Evolutionary conservation across 1,140 invertebrate species (phyloP).

Genomic region (Drosophila paulistorum): DNA sequence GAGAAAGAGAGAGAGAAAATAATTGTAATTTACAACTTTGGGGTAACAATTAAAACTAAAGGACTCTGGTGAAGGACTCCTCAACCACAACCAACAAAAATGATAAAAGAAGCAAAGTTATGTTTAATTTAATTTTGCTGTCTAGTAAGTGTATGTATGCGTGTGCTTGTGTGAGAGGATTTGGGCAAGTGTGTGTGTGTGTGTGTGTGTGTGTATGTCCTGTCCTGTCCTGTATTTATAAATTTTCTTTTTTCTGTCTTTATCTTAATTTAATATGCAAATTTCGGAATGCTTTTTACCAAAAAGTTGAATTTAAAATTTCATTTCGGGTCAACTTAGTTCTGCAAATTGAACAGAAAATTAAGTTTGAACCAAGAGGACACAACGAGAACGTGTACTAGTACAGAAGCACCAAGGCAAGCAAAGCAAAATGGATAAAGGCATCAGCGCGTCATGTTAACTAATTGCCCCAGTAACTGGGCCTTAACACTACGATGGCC

Average conservation of each 20-base stretch:
- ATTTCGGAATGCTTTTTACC: conserved; percentile 57
- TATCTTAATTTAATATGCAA: conserved; percentile 80
- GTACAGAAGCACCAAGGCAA: conserved; percentile 11
- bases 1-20: neutral
- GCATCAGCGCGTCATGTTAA: conserved; percentile 2
- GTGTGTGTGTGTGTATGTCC: conserved; percentile 14
- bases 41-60: conserved; percentile 75
- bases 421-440: conserved; percentile 18
- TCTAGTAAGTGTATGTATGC: conserved; percentile 32
- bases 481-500: conserved; percentile 12
- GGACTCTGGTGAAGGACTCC: conserved; percentile 49
- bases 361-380: conserved; percentile 35
- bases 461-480: conserved; percentile 38
- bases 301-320: conserved; percentile 72
- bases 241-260: conserved; percentile 39
- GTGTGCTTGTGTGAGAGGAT: conserved; percentile 14
- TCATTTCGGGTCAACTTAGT: conserved; percentile 20
- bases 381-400: neutral
- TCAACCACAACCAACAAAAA: conserved; percentile 24
- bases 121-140: conserved; percentile 65
- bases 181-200: conserved; percentile 10
- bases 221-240: conserved; percentile 52
- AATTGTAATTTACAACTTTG: conserved; percentile 3
- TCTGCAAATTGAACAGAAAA: conserved; percentile 65
- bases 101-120: conserved; percentile 49